Base-by-base conservation (phyloP, 2,888 invertebrate species). In the Bugula neritina region DNA sequence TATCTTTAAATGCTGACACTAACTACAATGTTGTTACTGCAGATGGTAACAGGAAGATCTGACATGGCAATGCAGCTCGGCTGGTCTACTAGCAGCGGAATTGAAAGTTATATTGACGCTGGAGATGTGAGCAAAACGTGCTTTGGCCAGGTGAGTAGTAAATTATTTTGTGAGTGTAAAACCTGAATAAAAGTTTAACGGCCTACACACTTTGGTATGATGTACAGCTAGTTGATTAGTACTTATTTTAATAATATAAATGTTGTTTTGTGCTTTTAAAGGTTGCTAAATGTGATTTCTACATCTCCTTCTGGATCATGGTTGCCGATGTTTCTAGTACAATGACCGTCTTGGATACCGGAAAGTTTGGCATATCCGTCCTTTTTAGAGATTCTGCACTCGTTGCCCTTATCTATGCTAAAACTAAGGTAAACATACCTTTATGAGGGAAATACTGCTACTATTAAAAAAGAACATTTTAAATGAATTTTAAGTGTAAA, bases 71-170 rank as follows among this genome's bases (percentile, higher is more conserved):
- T 63, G 1, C 27, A 27, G 31, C 63, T 63, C 5, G 63, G 63
- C 63, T 13, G 10, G 5, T 13, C 13, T 29, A 1, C 63, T 5
- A 25, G 3, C 10, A 13, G 31, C 31, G n/a, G 63, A 63, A 2
- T 5, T 25, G 63, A 63, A n/a, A 31, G 34, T 31, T 63, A 63
- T 31, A 63, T 63, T n/a, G 31, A 63, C 27, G 63, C 63, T 2
- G 29, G 31, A 31, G 31, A 63, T 27, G 21, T 21, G 3, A 63
- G 5, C n/a, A 29, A 25, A 13, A 63, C 63, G 3, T 63, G 63
- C 31, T 63, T 63, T 63, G 63, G 63, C 10, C 63, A 63, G 63
- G 63, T 63, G 31, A 13, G 63, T 25, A n/a, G n/a, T n/a, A n/a
- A n/a, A n/a, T n/a, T n/a, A n/a, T n/a, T n/a, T n/a, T n/a, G n/a